Evolutionary conservation across 2,888 invertebrate genomes (phyloP).

Genomic region (Physocephala rufipes): DNA sequence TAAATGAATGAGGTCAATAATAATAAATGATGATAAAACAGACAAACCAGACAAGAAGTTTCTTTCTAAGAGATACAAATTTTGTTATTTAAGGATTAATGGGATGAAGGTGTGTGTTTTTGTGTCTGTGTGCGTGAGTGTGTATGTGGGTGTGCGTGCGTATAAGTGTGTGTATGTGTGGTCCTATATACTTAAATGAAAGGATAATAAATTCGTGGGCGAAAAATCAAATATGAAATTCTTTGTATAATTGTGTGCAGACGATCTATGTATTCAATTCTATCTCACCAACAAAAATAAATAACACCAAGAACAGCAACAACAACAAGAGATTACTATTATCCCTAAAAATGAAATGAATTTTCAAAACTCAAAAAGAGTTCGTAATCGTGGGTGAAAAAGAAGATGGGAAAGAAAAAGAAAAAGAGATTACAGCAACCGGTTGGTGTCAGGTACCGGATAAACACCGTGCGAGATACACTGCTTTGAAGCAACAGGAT

Average conservation of each 20-base stretch:
- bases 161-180: too few species aligned
- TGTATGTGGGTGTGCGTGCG: too few species aligned
- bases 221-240: too few species aligned
- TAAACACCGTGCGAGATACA: background rate
- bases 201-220: too few species aligned
- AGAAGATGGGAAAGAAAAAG: background rate
- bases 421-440: background rate
- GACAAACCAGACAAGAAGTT: too few species aligned
- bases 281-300: background rate
- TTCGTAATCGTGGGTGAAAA: slow-evolving; percentile 1
- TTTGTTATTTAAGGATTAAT: too few species aligned
- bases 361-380: background rate
- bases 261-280: background rate
- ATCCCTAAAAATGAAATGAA: background rate
- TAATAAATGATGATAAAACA: too few species aligned
- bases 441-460: background rate
- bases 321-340: too few species aligned
- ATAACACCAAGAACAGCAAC: background rate
- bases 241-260: background rate
- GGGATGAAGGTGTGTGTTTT: too few species aligned
- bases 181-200: too few species aligned
- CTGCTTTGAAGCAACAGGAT: slow-evolving; percentile 24
- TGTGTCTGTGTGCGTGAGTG: too few species aligned
- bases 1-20: background rate
- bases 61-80: too few species aligned